These are phyloP conservation scores for Lymantria monacha DNA, from an alignment of 2,888 invertebrate genomes.

Conservation along the genomic window DNA sequence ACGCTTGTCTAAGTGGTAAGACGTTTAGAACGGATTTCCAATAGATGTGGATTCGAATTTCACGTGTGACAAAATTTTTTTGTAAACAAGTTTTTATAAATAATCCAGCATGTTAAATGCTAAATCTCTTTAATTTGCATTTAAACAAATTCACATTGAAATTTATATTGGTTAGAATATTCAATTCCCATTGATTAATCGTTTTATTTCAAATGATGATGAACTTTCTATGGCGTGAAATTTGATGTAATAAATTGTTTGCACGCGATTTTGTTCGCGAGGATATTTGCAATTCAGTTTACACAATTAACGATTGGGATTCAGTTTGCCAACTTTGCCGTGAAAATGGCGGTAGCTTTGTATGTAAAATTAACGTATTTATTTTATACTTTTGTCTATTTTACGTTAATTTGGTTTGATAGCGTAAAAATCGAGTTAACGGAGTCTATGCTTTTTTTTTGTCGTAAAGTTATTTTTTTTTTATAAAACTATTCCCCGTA, in stretches of 20 bases:
- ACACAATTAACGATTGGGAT: constrained; percentile 8
- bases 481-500: no score
- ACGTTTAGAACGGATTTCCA: no score
- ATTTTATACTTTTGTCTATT: constrained; percentile 24
- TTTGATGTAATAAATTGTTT: constrained; percentile 23
- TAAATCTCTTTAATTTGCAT: no score
- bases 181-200: constrained; percentile 40
- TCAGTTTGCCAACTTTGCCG: constrained; percentile 11
- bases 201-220: constrained; percentile 36
- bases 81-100: no score
- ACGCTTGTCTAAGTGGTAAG: no score
- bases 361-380: constrained; percentile 30
- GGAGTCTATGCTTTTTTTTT: constrained; percentile 9
- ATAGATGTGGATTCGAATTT: no score
- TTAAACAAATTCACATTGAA: not conserved
- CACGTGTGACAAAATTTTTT: no score
- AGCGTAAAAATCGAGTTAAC: constrained; percentile 24
- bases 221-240: constrained; percentile 45
- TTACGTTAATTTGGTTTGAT: constrained; percentile 24
- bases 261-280: constrained; percentile 21
- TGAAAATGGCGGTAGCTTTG: constrained; percentile 30
- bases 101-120: no score
- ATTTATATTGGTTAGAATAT: constrained; percentile 10
- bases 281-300: not conserved
- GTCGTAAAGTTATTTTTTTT: constrained; percentile 1